These are phyloP conservation scores for Monodelphis domestica DNA, from an alignment of 2,797 vertebrate species.

Conservation along the genomic window DNA sequence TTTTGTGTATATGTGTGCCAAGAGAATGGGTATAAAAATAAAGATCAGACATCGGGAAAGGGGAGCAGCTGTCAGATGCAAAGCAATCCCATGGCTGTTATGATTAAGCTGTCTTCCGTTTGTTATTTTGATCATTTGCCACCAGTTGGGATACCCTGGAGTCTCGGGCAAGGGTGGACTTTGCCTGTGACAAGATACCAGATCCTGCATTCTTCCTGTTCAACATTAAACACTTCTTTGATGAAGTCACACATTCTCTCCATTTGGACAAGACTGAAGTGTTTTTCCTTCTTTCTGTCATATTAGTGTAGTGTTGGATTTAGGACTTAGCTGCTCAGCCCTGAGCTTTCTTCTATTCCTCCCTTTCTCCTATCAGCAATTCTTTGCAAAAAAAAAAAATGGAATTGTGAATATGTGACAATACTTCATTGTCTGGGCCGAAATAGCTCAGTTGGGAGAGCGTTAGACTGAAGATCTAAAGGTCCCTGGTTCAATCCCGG, in stretches of 20 bases:
- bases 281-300: not conserved
- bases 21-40: too few relatives aligned
- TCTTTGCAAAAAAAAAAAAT: not conserved
- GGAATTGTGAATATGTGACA: not conserved
- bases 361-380: not conserved
- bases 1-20: too few relatives aligned
- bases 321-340: not conserved
- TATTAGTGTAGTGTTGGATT: not conserved
- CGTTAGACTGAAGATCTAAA: conserved; percentile 62
- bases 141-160: too few relatives aligned
- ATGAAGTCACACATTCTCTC: not conserved
- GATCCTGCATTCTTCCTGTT: not conserved
- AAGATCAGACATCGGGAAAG: too few relatives aligned
- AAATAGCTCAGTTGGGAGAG: conserved; percentile 69
- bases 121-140: too few relatives aligned
- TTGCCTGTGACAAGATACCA: too few relatives aligned
- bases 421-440: not conserved
- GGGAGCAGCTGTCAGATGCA: too few relatives aligned
- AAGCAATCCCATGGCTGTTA: too few relatives aligned
- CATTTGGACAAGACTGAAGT: not conserved
- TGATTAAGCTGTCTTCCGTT: too few relatives aligned
- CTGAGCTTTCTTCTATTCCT: not conserved
- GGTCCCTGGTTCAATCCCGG: conserved; percentile 38
- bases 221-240: not conserved
- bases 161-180: too few relatives aligned